Conservation (phyloP, 2,797 vertebrate species). For the Pangasius krempfi region DNA sequence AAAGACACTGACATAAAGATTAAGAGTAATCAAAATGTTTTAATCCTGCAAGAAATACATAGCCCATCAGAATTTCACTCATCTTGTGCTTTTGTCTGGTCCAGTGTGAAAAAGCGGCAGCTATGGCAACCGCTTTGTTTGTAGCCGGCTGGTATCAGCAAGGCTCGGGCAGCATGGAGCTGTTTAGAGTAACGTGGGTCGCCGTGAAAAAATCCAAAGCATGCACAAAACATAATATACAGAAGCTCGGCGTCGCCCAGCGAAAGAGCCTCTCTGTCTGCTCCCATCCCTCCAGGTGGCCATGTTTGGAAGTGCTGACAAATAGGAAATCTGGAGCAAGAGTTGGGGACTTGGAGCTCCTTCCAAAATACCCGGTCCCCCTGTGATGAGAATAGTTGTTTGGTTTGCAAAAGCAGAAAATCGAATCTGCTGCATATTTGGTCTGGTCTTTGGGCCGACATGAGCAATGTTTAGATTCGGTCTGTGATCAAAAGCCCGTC, state of each 20-base stretch:
- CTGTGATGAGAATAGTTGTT: conserved; percentile 40
- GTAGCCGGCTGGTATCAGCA: conserved; percentile 69
- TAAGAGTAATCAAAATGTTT: not conserved
- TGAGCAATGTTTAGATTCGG: conserved; percentile 32
- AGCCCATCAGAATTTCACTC: not conserved
- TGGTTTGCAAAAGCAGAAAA: conserved; percentile 44
- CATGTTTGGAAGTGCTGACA: conserved; percentile 84
- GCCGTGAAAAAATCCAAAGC: conserved; percentile 76
- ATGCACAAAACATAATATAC: conserved; percentile 79
- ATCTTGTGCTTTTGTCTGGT: conserved; percentile 18
- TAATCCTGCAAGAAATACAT: not conserved
- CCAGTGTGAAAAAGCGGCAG: conserved; percentile 44
- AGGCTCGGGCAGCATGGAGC: conserved; percentile 63
- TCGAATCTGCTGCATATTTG: conserved; percentile 39
- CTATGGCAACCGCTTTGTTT: conserved; percentile 73
- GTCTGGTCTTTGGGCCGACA: conserved; percentile 41
- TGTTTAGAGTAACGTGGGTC: conserved; percentile 79
- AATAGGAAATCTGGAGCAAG: conserved; percentile 73
- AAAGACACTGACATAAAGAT: not conserved
- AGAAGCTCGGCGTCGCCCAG: conserved; percentile 73
- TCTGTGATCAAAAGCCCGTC: conserved; percentile 41
- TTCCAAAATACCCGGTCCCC: conserved; percentile 62
- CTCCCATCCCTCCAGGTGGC: conserved; percentile 71
- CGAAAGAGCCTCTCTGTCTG: conserved; percentile 73
- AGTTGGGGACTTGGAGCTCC: conserved; percentile 52